phyloP scores from a whole-genome alignment of 2,797 vertebrate species.

The Sebastes hubbsi region DNA sequence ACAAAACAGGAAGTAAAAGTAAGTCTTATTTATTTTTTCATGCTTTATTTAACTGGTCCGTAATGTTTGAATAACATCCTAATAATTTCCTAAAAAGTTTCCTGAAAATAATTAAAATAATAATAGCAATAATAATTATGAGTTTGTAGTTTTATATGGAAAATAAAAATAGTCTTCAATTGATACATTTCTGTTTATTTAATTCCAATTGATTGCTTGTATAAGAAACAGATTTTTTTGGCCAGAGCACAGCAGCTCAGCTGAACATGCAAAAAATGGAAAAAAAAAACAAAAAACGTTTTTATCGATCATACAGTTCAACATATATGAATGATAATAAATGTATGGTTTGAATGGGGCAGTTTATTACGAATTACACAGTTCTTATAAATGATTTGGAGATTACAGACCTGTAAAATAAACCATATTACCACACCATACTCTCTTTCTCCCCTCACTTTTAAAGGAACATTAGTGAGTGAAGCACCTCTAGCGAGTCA shows the following conservation, averaged over 20 bases:
- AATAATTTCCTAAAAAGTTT: neutral
- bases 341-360: neutral
- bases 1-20: neutral
- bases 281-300: neutral
- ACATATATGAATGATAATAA: neutral
- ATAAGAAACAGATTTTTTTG: neutral
- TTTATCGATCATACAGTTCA: neutral
- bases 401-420: neutral
- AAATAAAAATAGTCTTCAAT: neutral
- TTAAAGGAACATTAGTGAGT: neutral
- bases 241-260: neutral
- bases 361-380: neutral
- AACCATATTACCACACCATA: neutral
- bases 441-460: neutral
- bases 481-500: neutral
- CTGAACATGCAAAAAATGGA: neutral
- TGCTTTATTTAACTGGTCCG: neutral
- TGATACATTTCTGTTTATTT: neutral
- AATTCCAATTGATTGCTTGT: neutral
- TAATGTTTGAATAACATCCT: neutral
- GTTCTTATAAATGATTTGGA: neutral
- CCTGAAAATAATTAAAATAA: neutral
- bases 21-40: neutral
- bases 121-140: neutral
- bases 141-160: neutral